Evolutionary conservation across 2,888 invertebrate species (phyloP), one percentile per base, ranked within the genome.

Genomic region (Tetragnatha montana): DNA sequence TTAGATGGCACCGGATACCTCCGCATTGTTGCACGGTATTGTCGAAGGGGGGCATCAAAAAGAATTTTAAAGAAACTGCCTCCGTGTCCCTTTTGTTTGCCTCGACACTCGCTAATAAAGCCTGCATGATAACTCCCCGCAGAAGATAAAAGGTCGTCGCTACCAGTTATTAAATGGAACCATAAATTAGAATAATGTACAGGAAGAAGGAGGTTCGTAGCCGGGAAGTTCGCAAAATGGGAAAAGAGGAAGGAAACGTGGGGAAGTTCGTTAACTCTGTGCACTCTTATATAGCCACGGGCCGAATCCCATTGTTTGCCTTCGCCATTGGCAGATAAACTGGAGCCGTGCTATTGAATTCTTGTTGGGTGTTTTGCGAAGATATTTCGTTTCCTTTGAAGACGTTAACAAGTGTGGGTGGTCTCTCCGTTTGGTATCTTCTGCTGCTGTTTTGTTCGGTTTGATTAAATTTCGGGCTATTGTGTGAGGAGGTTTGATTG

Each of bases 251-350:
- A 74, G 73, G 60, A 78, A 51, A 51, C 51, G 22, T 0, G 21
- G 60, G 82, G 73, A 82, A 82, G 60, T 82, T 82, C 51, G 73
- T 74, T 82, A 73, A 74, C 73, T 74, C 60, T 6, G 17, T 7
- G 60, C 60, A 21, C 12, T 21, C 21, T 76, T 51, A n/a, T n/a
- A n/a, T n/a, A 50, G 60, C 22, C 51, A 22, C 12, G 60, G 2
- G 60, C 2, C 17, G 21, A 19, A 22, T 19, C n/a, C 78, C 22
- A 22, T 78, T 78, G 22, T 78, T 78, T 4, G 22, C 60, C 21
- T 0, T 17, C 21, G 8, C 51, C 22, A 60, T 19, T 78, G 14
- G 22, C 12, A 60, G 60, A 68, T 14, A 22, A 78, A 60, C 60
- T 17, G 60, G 0, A 60, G 17, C 35, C 17, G 17, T 60, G 60